Conservation (phyloP, 2,797 vertebrate species). For the Netta rufina region DNA sequence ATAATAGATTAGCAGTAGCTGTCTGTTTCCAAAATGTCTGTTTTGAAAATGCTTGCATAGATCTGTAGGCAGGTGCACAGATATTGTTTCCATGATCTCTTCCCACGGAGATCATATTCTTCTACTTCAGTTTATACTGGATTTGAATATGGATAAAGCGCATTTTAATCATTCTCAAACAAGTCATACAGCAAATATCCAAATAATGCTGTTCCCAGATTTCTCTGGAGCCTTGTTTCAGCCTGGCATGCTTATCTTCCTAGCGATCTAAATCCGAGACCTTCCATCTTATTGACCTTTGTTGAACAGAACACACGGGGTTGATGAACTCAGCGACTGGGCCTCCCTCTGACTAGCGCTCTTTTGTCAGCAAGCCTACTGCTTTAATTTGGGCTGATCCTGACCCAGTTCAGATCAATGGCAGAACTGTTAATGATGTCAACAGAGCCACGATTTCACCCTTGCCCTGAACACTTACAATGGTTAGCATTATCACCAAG, state of each 20-base stretch:
- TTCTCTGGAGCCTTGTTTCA: constrained; percentile 28
- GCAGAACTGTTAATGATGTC: constrained; percentile 8
- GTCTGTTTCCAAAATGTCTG: constrained; percentile 38
- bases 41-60: constrained; percentile 38
- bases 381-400: constrained; percentile 17
- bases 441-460: constrained; percentile 26
- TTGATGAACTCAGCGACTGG: not conserved
- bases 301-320: not conserved
- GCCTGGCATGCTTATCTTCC: not conserved
- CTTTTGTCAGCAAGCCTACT: not conserved
- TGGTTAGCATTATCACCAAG: not conserved
- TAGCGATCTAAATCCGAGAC: not conserved
- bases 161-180: not conserved
- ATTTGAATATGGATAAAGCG: constrained; percentile 37
- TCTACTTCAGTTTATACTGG: not conserved
- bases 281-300: constrained; percentile 19
- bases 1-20: constrained; percentile 55
- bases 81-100: constrained; percentile 48
- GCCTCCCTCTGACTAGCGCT: not conserved
- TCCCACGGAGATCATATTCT: constrained; percentile 54
- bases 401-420: not conserved
- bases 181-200: constrained; percentile 15
- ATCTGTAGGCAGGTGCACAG: constrained; percentile 59
- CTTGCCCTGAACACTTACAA: not conserved
- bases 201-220: constrained; percentile 28